Evolutionary conservation across 2,797 vertebrate genomes (phyloP), one percentile per base, ranked within the genome.

Genomic region (Anas flavirostris): DNA sequence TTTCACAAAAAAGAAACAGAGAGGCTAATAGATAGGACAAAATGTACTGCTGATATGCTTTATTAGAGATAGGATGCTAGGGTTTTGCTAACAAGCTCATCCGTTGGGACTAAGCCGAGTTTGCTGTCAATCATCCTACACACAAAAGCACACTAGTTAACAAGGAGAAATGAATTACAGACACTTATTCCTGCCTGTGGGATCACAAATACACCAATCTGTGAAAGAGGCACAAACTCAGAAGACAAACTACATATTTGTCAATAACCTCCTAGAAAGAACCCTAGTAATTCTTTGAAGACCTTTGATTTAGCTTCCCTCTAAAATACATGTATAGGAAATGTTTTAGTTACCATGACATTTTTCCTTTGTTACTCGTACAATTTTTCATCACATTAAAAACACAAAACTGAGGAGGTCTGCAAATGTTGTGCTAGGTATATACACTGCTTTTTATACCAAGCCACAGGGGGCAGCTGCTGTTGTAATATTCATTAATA

Each of bases 1-100:
- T 98, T 98, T 98, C 98, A 98, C 98, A 98, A 98, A 98, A 98
- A 98, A 98, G 98, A 98, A 98, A 98, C 98, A 98, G 98, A 98
- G 98, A 98, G 98, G 98, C 98, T 98, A 98, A 98, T 98, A 98
- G 98, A 98, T 98, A 98, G 98, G 98, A 98, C 97, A 98, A 98
- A 98, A 98, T 98, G 98, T 98, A 98, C 98, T 97, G 98, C 97
- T 98, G 98, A 98, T 98, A 98, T 98, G 98, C 98, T 98, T 98
- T 98, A 98, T 98, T 98, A 98, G 97, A 97, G 97, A 97, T 98
- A 98, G 97, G 97, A 98, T 98, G 98, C 98, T 98, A 98, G 97
- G 98, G 97, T 98, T 98, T 98, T 98, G 98, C 98, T 98, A 98
- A 98, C 98, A 98, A 98, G 98, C 98, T 98, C 97, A 98, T 98